These are phyloP conservation scores for Prostheceraeus crozeri DNA, from an alignment of 2,888 invertebrate genomes.

Conservation along the genomic window DNA sequence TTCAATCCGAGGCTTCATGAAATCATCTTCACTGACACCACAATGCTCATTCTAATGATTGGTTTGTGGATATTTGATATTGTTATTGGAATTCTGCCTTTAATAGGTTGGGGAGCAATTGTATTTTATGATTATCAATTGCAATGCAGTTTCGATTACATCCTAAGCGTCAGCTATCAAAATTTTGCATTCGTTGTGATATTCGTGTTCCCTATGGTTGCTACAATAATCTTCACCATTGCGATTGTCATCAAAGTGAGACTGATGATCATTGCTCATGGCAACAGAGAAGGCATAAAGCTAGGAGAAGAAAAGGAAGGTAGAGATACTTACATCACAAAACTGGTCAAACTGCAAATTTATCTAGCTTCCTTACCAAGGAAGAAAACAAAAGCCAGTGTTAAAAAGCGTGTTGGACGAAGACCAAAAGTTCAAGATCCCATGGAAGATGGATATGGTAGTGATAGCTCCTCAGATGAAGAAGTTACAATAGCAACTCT, in stretches of 20 bases:
- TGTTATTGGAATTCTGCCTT: background rate
- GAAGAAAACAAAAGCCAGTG: background rate
- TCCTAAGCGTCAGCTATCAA: background rate
- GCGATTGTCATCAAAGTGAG: background rate
- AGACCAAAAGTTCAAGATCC: background rate
- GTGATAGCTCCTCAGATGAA: constrained; percentile 20
- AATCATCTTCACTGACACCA: background rate
- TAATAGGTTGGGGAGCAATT: constrained; percentile 15
- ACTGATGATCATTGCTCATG: background rate
- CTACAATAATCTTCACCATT: background rate
- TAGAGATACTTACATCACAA: background rate
- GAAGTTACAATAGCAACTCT: no score
- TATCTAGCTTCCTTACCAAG: background rate
- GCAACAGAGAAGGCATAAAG: background rate
- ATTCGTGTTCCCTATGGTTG: constrained; percentile 3
- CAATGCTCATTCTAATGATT: background rate
- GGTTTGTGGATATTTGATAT: constrained; percentile 18
- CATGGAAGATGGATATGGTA: background rate
- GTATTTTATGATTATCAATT: background rate
- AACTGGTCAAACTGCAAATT: background rate
- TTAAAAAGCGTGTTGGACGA: background rate
- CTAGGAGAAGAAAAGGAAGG: background rate
- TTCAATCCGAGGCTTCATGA: constrained; percentile 12
- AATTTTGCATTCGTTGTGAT: constrained; percentile 20
- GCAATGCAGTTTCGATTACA: constrained; percentile 22